These are phyloP conservation scores for Etheostoma cragini DNA, from an alignment of 2,113 vertebrate species.

Conservation along the genomic window DNA sequence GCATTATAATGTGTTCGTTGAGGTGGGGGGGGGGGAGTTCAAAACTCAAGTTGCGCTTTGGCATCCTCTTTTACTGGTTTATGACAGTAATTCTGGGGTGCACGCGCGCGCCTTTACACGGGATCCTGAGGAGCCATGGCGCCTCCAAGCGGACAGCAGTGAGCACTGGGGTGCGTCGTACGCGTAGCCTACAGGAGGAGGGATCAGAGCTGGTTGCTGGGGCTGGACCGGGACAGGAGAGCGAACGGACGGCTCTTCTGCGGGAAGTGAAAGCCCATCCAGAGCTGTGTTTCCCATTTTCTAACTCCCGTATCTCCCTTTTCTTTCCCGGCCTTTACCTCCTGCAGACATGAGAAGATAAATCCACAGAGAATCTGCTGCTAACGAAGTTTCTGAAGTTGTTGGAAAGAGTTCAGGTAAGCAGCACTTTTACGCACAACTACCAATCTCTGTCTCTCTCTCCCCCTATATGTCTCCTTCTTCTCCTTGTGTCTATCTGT, in stretches of 20 bases:
- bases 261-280: conserved; percentile 68
- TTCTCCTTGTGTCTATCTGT: neutral
- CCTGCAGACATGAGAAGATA: conserved; percentile 72
- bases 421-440: conserved; percentile 66
- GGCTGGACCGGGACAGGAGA: conserved; percentile 66
- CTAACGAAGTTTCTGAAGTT: conserved; percentile 51
- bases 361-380: conserved; percentile 25
- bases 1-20: conserved; percentile 9
- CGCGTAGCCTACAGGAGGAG: conserved; percentile 58
- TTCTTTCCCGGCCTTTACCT: conserved; percentile 20
- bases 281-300: conserved; percentile 55
- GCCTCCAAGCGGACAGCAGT: conserved; percentile 70
- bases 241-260: conserved; percentile 73
- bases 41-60: conserved; percentile 27
- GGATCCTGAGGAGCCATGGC: conserved; percentile 69
- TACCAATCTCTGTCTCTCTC: neutral
- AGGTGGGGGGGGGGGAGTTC: neutral
- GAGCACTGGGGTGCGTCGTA: conserved; percentile 30
- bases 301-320: neutral
- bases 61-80: conserved; percentile 9
- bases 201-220: conserved; percentile 55
- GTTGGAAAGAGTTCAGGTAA: conserved; percentile 69
- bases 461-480: neutral
- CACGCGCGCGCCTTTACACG: conserved; percentile 33
- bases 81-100: neutral